A percentile compares a stretch with the other conserved stretches of the same genome.
Conservation (phyloP, 2,113 vertebrate genomes). For the Macroglossus sobrinus region DNA sequence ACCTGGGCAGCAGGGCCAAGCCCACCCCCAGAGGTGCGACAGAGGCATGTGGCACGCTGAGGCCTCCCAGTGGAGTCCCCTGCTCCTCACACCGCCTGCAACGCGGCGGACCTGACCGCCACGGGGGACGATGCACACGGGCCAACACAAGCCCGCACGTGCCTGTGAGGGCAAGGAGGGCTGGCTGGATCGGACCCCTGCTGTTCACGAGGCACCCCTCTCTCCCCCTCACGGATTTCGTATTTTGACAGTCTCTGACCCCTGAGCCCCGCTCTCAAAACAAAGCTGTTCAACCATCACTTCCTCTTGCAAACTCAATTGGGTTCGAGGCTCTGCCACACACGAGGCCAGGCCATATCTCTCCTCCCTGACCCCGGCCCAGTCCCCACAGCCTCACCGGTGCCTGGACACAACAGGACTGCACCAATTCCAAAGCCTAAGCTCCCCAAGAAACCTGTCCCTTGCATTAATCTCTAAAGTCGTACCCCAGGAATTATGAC, state of each 20-base stretch:
- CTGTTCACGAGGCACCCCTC: background rate
- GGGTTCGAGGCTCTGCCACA: background rate
- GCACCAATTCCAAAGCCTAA: too few species aligned
- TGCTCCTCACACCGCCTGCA: too few species aligned
- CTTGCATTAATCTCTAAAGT: background rate
- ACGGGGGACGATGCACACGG: rapidly evolving
- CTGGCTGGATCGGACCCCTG: rapidly evolving
- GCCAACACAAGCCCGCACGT: background rate
- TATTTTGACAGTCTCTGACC: background rate
- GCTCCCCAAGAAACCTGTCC: background rate
- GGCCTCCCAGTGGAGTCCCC: too few species aligned
- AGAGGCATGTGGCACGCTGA: background rate
- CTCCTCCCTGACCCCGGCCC: too few species aligned
- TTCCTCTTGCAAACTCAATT: background rate
- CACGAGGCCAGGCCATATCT: background rate
- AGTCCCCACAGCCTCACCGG: background rate
- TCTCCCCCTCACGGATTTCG: background rate
- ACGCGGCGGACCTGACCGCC: too few species aligned
- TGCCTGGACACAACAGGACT: too few species aligned
- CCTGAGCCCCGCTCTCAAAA: background rate
- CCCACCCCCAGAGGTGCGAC: rapidly evolving
- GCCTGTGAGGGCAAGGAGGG: background rate
- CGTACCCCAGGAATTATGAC: background rate
- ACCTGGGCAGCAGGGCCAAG: rapidly evolving
- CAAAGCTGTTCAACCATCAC: background rate